Percentiles rank a stretch among this genome's conserved stretches.
phyloP scores from a whole-genome alignment of 2,888 invertebrate species.

The Tenthredo amoena region DNA sequence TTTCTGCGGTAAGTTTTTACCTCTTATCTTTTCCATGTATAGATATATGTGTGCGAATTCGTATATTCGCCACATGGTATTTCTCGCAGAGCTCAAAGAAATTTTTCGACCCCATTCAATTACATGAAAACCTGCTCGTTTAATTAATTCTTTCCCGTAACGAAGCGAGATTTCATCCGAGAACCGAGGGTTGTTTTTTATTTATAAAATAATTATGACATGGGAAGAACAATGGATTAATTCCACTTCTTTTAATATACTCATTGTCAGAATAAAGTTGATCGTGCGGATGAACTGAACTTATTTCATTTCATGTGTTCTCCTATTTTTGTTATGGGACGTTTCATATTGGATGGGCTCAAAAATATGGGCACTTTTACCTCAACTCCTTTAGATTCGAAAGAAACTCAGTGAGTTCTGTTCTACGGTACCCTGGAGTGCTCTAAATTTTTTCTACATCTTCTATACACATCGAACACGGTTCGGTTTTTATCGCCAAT shows the following conservation, averaged over 20 bases:
- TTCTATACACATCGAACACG: background rate
- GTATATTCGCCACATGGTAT: background rate
- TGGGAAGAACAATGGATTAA: background rate
- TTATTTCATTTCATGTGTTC: background rate
- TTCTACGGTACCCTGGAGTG: slow-evolving; percentile 2
- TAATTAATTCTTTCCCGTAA: background rate
- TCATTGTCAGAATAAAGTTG: background rate
- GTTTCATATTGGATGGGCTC: background rate
- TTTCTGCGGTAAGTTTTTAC: slow-evolving; percentile 67
- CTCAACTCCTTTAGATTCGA: background rate
- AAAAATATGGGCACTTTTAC: background rate
- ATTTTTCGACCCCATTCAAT: background rate
- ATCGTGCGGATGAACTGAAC: background rate
- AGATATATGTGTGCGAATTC: background rate
- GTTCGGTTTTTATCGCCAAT: background rate
- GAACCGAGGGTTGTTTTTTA: background rate
- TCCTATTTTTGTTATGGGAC: background rate
- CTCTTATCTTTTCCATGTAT: too few relatives aligned
- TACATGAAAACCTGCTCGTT: background rate
- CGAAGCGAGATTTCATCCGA: background rate
- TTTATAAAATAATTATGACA: background rate
- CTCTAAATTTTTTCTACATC: background rate
- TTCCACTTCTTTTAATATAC: background rate
- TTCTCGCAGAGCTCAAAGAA: background rate
- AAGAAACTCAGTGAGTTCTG: background rate